Conservation (phyloP, 1,140 invertebrate species). For the Phocides pigmalion region DNA sequence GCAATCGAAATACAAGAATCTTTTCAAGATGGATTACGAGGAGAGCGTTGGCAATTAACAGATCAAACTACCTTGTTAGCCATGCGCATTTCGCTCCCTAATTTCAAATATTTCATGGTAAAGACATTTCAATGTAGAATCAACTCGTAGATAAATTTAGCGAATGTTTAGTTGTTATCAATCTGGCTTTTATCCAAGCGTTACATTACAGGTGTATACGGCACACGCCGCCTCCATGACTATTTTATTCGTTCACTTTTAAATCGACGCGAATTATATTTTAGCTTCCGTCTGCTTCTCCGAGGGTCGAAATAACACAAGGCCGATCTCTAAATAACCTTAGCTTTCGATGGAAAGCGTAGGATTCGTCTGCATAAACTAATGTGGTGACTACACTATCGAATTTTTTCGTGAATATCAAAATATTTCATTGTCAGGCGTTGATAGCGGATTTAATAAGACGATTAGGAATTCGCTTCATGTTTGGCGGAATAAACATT, state of each 20-base stretch:
- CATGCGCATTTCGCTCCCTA: too few species aligned
- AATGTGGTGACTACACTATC: conserved; percentile 9
- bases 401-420: conserved; percentile 5
- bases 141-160: conserved; percentile 30
- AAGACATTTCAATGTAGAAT: conserved; percentile 26
- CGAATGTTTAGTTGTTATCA: conserved; percentile 39
- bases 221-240: conserved; percentile 33
- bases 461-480: conserved; percentile 10
- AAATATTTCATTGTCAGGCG: conserved; percentile 10
- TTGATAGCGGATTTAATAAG: conserved; percentile 25
- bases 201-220: conserved; percentile 45
- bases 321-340: conserved; percentile 63
- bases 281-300: conserved; percentile 51
- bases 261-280: conserved; percentile 55
- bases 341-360: conserved; percentile 48
- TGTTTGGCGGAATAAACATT: too few species aligned
- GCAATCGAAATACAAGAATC: too few species aligned
- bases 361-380: conserved; percentile 41
- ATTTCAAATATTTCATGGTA: conserved; percentile 9
- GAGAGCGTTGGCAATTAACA: too few species aligned
- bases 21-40: too few species aligned
- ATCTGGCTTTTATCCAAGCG: conserved; percentile 52
- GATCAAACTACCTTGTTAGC: too few species aligned
- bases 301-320: conserved; percentile 61
- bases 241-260: conserved; percentile 51